phyloP scores from a whole-genome alignment of 2,113 vertebrate species.

The Amphiprion percula region DNA sequence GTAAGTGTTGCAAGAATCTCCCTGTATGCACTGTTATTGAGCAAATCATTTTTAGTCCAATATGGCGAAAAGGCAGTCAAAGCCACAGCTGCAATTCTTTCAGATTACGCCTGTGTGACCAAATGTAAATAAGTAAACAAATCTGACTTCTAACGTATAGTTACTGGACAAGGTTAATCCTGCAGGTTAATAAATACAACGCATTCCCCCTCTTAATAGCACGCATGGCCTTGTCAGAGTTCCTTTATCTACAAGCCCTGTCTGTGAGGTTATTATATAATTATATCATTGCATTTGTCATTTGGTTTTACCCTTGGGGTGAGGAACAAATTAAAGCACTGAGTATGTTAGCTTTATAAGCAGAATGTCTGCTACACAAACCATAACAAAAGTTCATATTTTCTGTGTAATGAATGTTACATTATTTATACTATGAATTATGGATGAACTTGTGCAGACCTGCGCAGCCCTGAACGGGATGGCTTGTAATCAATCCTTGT shows the following conservation, averaged over 20 bases:
- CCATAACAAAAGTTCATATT: constrained; percentile 83
- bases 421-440: constrained; percentile 88
- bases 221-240: constrained; percentile 67
- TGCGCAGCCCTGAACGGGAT: constrained; percentile 66
- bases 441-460: constrained; percentile 80
- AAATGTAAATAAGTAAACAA: constrained; percentile 74
- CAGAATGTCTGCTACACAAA: constrained; percentile 71
- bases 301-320: constrained; percentile 80
- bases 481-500: constrained; percentile 80
- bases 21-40: constrained; percentile 20
- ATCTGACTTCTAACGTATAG: constrained; percentile 64
- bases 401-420: constrained; percentile 85
- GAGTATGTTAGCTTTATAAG: constrained; percentile 82
- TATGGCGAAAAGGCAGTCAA: constrained; percentile 17
- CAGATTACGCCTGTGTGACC: constrained; percentile 51
- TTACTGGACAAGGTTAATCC: constrained; percentile 77
- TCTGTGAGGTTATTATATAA: constrained; percentile 77
- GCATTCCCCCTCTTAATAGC: constrained; percentile 68
- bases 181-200: constrained; percentile 83
- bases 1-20: constrained; percentile 55
- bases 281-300: constrained; percentile 84
- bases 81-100: constrained; percentile 48
- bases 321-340: constrained; percentile 83
- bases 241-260: constrained; percentile 70
- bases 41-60: constrained; percentile 55